These are phyloP conservation scores for Anticlea derivata DNA, from an alignment of 2,888 invertebrate species.

Conservation along the genomic window DNA sequence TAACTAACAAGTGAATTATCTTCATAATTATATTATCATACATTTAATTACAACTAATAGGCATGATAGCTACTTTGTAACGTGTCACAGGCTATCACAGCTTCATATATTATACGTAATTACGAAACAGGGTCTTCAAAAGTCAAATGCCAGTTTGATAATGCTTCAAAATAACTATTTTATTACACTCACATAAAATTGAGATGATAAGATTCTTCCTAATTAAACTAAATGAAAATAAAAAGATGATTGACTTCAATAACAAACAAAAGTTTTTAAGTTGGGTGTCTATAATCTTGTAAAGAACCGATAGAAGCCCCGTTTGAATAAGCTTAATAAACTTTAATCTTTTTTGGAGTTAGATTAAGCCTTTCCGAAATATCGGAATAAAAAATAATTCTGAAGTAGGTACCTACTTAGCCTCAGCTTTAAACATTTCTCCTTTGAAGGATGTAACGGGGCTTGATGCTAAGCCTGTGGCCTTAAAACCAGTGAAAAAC, in stretches of 20 bases:
- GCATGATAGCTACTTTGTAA: constrained; percentile 65
- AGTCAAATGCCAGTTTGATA: constrained; percentile 37
- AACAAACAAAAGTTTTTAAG: constrained; percentile 8
- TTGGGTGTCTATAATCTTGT: no score
- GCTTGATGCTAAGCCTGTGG: not conserved
- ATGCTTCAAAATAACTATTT: constrained; percentile 44
- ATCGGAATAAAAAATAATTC: no score
- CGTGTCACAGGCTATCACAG: constrained; percentile 47
- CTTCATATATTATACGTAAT: constrained; percentile 46
- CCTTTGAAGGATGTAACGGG: not conserved
- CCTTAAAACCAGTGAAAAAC: not conserved
- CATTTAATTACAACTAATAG: constrained; percentile 75
- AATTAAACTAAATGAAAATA: constrained; percentile 29
- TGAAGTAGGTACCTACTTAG: no score
- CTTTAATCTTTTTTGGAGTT: not conserved
- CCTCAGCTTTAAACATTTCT: not conserved
- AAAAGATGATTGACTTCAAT: constrained; percentile 15
- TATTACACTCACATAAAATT: constrained; percentile 33
- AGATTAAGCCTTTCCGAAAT: no score
- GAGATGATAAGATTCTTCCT: constrained; percentile 19
- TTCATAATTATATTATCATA: constrained; percentile 66
- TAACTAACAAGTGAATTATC: constrained; percentile 49
- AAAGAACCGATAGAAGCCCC: not conserved
- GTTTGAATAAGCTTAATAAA: not conserved
- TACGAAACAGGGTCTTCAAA: constrained; percentile 32